Base-by-base conservation (phyloP, 2,888 invertebrate genomes). In the Resseliella maxima region DNA sequence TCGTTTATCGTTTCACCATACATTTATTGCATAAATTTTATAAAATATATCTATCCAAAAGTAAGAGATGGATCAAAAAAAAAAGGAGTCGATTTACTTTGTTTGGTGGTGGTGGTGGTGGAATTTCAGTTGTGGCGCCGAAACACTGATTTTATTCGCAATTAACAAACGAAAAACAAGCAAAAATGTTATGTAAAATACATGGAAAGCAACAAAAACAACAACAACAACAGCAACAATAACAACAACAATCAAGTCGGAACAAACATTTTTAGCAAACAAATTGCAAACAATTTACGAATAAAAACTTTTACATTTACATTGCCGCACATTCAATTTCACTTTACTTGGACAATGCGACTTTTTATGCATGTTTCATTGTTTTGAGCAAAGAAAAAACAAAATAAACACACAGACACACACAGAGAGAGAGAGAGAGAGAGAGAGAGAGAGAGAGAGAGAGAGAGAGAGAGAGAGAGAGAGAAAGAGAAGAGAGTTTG, bases 241-340 rank as follows among this genome's bases (percentile, higher is more conserved):
- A 72, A 72, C n/a, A n/a, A n/a, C n/a, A 72, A 72, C 72, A 72
- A 72, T n/a, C 72, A 72, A 15, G 31, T 72, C 31, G 72, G 72
- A 31, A 35, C 27, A 72, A 72, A 72, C 72, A 72, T 72, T 72
- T 72, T 72, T 72, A 27, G 72, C 72, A 72, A 72, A 72, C 72
- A 72, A 72, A 72, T 72, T 72, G 72, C 72, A 72, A 72, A 72
- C 72, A 72, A 31, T 50, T 59, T 72, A 72, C 72, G 72, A 72
- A 72, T 72, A 72, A 72, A n/a, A 72, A 72, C 72, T 72, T 72
- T 72, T 72, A 31, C 72, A 72, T 72, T 72, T 72, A 31, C n/a
- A n/a, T 8, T 31, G 72, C 31, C 72, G 72, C 72, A n/a, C n/a
- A 72, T 72, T 72, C 31, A 35, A 72, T 72, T 31, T 35, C 72